Base-by-base conservation (phyloP, 2,113 vertebrate genomes). In the Gadus chalcogrammus region DNA sequence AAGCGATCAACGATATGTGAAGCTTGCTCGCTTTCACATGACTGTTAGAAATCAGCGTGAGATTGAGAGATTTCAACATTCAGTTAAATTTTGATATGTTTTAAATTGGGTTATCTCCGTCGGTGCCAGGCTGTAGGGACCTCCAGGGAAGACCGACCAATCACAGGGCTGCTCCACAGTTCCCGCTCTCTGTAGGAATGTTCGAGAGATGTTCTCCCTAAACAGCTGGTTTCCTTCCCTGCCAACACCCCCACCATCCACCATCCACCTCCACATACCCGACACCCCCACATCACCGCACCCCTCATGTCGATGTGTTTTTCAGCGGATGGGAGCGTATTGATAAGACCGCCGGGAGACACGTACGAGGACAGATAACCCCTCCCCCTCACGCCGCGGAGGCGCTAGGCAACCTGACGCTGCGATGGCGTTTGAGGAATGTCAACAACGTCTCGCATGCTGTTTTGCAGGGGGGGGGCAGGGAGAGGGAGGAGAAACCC, bases 371-470 rank as follows among this genome's bases (percentile, higher is more conserved):
- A 52, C 69, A n/a, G 75, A 81, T 78, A 78, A 70, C 62, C 20
- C 24, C 8, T 12, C 61, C 62, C 1, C 17, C 17, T 22, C 1
- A 18, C 72, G 61, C 61, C 61, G 9, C 15, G 24, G 35, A 2
- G 66, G 52, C 16, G 24, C 53, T 58, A 59, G 18, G 48, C 65
- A 42, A 1, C 35, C 55, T 6, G 0, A n/a, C 5, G 9, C 67
- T 28, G 52, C 13, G 15, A 61, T 16, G 66, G 53, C 60, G 59
- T 15, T 9, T 0, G 1, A 55, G 60, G 70, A 61, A 82, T 9
- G 80, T 71, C 72, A 82, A 82, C 79, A 78, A 15, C 61, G 15
- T 35, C 42, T 13, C 42, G 42, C 12, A 48, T 13, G 12, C 42
- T 13, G 42, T 48, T 13, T 48, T 5, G 38, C 38, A 3, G 38